These are phyloP conservation scores for Nowickia ferox DNA, from an alignment of 2,888 invertebrate species.

Conservation along the genomic window DNA sequence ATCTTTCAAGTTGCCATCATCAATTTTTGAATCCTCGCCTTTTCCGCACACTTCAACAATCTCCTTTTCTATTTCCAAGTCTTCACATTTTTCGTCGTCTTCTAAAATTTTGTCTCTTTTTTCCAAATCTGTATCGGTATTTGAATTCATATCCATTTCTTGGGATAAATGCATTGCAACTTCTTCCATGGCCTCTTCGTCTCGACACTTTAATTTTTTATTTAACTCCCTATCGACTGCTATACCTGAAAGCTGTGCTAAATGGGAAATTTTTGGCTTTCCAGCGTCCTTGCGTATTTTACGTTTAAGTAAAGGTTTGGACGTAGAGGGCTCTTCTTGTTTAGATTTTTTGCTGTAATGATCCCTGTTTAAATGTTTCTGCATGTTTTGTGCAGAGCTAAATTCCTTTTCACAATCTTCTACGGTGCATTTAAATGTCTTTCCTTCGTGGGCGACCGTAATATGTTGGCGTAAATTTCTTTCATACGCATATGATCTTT, in stretches of 20 bases:
- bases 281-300: slow-evolving; percentile 80
- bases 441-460: slow-evolving; percentile 83
- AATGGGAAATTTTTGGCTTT: slow-evolving; percentile 75
- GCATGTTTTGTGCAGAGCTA: slow-evolving; percentile 78
- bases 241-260: slow-evolving; percentile 78
- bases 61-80: background rate
- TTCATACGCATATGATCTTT: slow-evolving; percentile 84
- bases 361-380: slow-evolving; percentile 76
- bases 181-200: slow-evolving; percentile 72
- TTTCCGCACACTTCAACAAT: too few species aligned
- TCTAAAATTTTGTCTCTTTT: background rate
- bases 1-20: too few species aligned
- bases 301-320: slow-evolving; percentile 63
- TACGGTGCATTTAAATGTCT: slow-evolving; percentile 83
- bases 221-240: slow-evolving; percentile 76
- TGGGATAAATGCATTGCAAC: slow-evolving; percentile 63
- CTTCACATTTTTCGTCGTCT: background rate
- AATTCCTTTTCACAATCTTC: slow-evolving; percentile 76
- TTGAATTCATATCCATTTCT: slow-evolving; percentile 39
- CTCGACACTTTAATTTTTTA: slow-evolving; percentile 75
- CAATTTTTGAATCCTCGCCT: too few species aligned
- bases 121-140: slow-evolving; percentile 8
- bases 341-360: slow-evolving; percentile 64
- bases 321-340: background rate
- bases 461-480: slow-evolving; percentile 85